phyloP scores from a whole-genome alignment of 2,888 invertebrate species.

The Limenitis arthemis region DNA sequence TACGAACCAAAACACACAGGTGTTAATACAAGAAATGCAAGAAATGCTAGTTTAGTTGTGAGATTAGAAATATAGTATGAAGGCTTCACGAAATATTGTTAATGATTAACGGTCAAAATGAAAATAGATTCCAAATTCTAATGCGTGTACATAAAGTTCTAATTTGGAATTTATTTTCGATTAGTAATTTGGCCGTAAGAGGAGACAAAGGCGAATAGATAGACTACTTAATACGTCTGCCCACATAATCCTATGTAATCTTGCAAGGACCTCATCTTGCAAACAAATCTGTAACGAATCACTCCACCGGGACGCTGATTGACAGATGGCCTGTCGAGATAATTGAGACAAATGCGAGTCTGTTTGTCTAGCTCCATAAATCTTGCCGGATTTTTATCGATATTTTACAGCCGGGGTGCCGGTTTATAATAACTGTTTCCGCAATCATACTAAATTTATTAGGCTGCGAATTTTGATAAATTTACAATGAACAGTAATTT shows the following conservation, averaged over 20 bases:
- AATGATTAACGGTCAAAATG: too few relatives aligned
- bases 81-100: too few relatives aligned
- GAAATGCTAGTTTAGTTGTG: too few relatives aligned
- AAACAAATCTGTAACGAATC: conserved; percentile 52
- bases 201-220: neutral
- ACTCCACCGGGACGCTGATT: conserved; percentile 62
- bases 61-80: too few relatives aligned
- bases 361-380: conserved; percentile 51
- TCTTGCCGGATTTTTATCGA: conserved; percentile 40
- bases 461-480: too few relatives aligned
- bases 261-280: conserved; percentile 8
- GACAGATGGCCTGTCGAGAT: conserved; percentile 66
- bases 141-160: too few relatives aligned
- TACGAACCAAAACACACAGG: too few relatives aligned
- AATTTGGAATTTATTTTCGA: too few relatives aligned
- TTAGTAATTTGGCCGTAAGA: too few relatives aligned
- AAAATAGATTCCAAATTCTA: too few relatives aligned
- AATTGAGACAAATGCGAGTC: conserved; percentile 65
- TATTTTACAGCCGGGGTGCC: conserved; percentile 26
- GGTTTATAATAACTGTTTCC: neutral
- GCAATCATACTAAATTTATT: neutral
- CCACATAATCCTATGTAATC: conserved; percentile 1
- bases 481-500: too few relatives aligned
- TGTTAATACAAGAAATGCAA: too few relatives aligned
- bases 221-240: neutral